Conservation (phyloP, 2,113 vertebrate species). For the Genyomyrus donnyi region DNA sequence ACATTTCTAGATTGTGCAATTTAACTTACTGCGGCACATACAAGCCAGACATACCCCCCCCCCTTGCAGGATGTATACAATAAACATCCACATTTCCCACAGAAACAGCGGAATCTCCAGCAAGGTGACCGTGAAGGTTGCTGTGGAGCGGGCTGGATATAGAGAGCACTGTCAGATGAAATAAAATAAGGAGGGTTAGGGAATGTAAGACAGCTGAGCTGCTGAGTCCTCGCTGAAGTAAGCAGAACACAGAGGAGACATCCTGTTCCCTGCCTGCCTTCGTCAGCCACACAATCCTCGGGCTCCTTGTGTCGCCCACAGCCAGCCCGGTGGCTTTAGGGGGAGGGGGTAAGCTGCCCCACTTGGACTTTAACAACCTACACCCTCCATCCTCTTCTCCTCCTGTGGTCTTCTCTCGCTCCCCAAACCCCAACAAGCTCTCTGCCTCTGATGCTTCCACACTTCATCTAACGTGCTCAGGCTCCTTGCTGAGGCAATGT, state of each 20-base stretch:
- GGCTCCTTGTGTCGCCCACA: neutral
- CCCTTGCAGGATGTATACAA: neutral
- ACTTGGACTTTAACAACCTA: neutral
- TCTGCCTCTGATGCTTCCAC: neutral
- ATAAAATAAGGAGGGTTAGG: neutral
- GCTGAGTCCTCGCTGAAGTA: neutral
- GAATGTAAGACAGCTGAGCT: neutral
- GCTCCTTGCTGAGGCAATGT: neutral
- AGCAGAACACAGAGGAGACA: neutral
- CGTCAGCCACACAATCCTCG: neutral
- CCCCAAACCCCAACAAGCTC: neutral
- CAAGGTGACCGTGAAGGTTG: neutral
- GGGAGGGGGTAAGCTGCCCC: neutral
- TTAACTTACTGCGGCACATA: neutral
- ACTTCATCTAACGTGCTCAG: neutral
- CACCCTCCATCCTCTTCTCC: neutral
- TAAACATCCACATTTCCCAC: neutral
- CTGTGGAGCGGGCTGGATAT: neutral
- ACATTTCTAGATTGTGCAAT: neutral
- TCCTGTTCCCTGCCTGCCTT: constrained; percentile 1
- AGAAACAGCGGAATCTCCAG: neutral
- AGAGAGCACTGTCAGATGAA: neutral
- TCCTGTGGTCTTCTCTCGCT: neutral
- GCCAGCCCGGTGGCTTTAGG: neutral
- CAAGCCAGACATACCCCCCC: neutral